Evolutionary conservation across 2,797 vertebrate species (phyloP).

Genomic region (Threskiornis aethiopicus): DNA sequence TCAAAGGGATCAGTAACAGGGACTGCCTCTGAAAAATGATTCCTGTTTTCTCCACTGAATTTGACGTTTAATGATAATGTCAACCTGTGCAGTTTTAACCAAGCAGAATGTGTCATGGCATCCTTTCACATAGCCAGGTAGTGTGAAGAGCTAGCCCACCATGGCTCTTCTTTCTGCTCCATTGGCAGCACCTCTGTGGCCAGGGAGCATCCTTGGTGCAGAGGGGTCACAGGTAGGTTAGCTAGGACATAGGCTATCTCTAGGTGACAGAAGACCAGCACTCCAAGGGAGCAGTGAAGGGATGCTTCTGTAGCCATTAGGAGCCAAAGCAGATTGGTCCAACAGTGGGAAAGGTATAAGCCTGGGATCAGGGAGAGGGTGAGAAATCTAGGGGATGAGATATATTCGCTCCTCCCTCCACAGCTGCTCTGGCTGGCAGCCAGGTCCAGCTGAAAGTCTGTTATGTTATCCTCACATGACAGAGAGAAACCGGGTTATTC

Average conservation of each 20-base stretch:
- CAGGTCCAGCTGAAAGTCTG: background rate
- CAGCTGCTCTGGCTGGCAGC: background rate
- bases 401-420: background rate
- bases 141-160: background rate
- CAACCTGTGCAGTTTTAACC: background rate
- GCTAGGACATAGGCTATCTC: background rate
- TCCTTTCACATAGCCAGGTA: background rate
- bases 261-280: background rate
- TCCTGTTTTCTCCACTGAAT: background rate
- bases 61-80: background rate
- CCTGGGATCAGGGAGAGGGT: background rate
- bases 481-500: background rate
- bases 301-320: background rate
- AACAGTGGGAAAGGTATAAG: background rate
- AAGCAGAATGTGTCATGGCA: background rate
- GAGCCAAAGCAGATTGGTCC: background rate
- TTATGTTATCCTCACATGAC: accelerated
- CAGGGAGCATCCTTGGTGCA: background rate
- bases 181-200: background rate
- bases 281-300: background rate
- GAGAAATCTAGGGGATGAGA: background rate
- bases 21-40: background rate
- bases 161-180: background rate
- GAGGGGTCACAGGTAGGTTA: background rate
- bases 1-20: background rate